Percentiles rank a stretch among this genome's conserved stretches.
Evolutionary conservation across 2,113 vertebrate species (phyloP).

Genomic region (Perognathus longimembris): DNA sequence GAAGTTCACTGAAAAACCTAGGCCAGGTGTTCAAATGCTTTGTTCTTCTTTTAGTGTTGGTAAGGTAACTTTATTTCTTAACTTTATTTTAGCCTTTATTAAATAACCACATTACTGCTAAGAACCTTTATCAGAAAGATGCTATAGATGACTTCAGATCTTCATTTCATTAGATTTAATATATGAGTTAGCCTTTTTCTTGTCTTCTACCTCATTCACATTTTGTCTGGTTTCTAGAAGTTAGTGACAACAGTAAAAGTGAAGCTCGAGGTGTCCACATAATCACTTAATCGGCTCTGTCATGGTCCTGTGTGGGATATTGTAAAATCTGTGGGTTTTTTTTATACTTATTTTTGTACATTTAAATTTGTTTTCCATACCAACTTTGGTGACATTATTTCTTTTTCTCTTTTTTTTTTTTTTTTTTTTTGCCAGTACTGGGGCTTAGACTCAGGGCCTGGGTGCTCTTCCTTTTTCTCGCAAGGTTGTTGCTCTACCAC

Average conservation of each 20-base stretch:
- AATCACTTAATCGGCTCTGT: background rate
- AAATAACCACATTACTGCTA: background rate
- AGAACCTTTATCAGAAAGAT: background rate
- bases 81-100: conserved; percentile 30
- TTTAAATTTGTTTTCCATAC: conserved; percentile 21
- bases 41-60: conserved; percentile 98
- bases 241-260: background rate
- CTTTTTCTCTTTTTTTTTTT: no score
- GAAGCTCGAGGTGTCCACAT: background rate
- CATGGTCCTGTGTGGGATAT: background rate
- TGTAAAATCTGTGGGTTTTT: background rate
- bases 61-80: conserved; percentile 83
- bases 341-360: background rate
- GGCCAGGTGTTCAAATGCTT: conserved; percentile 96
- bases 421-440: no score
- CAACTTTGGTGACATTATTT: conserved; percentile 34
- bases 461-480: no score
- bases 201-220: background rate
- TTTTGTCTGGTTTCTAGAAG: background rate
- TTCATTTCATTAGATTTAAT: conserved; percentile 13
- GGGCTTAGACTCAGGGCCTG: no score
- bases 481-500: no score
- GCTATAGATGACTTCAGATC: background rate
- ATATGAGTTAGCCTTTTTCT: background rate
- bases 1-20: conserved; percentile 96